Conservation (phyloP, 2,797 vertebrate genomes). For the Syngnathus rostellatus region DNA sequence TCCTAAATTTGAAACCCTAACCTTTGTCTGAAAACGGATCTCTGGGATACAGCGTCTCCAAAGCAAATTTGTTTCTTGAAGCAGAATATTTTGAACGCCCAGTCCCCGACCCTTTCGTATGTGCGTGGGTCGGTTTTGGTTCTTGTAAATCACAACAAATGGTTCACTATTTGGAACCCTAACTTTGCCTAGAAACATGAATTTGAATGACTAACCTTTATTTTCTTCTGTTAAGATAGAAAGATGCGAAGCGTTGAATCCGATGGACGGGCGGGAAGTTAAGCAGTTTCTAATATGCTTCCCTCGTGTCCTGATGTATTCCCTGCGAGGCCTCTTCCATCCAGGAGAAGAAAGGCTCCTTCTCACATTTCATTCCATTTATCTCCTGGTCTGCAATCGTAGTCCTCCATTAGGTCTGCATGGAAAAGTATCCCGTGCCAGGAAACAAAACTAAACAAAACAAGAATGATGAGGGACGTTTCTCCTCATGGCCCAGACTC, state of each 20-base stretch:
- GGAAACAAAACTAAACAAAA: slow-evolving; percentile 53
- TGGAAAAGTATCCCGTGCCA: slow-evolving; percentile 43
- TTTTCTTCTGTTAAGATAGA: slow-evolving; percentile 6
- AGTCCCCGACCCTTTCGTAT: too few species aligned
- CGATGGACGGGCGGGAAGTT: slow-evolving; percentile 36
- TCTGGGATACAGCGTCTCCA: too few species aligned
- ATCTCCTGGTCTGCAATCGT: slow-evolving; percentile 62
- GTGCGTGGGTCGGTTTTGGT: too few species aligned
- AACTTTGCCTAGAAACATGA: too few species aligned
- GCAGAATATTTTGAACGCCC: too few species aligned
- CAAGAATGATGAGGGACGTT: slow-evolving; percentile 19
- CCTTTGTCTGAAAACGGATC: neutral
- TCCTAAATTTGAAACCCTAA: neutral
- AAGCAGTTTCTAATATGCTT: slow-evolving; percentile 38
- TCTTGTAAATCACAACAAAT: too few species aligned
- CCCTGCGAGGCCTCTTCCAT: slow-evolving; percentile 36
- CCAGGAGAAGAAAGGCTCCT: slow-evolving; percentile 49
- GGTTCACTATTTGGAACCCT: too few species aligned
- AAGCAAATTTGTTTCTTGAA: too few species aligned
- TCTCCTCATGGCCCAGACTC: neutral
- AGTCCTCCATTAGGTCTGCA: slow-evolving; percentile 56
- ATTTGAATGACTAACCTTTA: too few species aligned
- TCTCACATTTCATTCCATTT: slow-evolving; percentile 69
- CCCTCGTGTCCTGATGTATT: slow-evolving; percentile 36
- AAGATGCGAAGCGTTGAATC: slow-evolving; percentile 37